Percentiles rank a stretch among this genome's conserved stretches.
Conservation (phyloP, 1,140 invertebrate genomes). For the Nilaparvata lugens region DNA sequence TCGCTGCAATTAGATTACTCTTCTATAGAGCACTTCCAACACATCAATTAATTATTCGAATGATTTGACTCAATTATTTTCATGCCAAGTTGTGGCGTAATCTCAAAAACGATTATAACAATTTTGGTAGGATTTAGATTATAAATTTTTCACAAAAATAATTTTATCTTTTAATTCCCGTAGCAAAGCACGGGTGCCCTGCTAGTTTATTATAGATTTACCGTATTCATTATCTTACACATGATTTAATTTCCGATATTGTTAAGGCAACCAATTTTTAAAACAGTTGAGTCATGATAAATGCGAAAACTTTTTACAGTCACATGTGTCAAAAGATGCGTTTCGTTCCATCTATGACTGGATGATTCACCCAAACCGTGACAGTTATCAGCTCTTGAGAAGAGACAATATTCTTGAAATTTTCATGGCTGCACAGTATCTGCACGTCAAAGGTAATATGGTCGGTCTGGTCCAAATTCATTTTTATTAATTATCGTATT, state of each 20-base stretch:
- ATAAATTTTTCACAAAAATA: background rate
- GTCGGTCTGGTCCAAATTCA: too few relatives aligned
- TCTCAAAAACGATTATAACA: too few relatives aligned
- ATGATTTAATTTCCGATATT: background rate
- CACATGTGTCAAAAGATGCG: conserved; percentile 44
- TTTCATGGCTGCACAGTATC: conserved; percentile 52
- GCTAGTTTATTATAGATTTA: background rate
- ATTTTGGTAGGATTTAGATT: too few relatives aligned
- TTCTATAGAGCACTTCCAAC: too few relatives aligned
- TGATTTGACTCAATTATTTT: too few relatives aligned
- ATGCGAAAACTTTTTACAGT: conserved; percentile 29
- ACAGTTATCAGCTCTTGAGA: conserved; percentile 46
- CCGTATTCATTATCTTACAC: background rate
- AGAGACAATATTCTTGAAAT: conserved; percentile 57
- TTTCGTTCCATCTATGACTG: conserved; percentile 63
- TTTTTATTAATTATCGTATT: too few relatives aligned
- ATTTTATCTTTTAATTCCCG: background rate
- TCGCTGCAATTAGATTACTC: too few relatives aligned
- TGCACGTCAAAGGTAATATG: conserved; percentile 55
- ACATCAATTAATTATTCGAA: too few relatives aligned
- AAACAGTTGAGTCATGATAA: too few relatives aligned
- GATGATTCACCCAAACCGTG: conserved; percentile 52
- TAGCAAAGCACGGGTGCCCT: background rate
- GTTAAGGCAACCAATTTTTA: background rate
- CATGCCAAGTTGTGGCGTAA: too few relatives aligned